phyloP scores from a whole-genome alignment of 2,888 invertebrate genomes.

The Rhogogaster chlorosoma region DNA sequence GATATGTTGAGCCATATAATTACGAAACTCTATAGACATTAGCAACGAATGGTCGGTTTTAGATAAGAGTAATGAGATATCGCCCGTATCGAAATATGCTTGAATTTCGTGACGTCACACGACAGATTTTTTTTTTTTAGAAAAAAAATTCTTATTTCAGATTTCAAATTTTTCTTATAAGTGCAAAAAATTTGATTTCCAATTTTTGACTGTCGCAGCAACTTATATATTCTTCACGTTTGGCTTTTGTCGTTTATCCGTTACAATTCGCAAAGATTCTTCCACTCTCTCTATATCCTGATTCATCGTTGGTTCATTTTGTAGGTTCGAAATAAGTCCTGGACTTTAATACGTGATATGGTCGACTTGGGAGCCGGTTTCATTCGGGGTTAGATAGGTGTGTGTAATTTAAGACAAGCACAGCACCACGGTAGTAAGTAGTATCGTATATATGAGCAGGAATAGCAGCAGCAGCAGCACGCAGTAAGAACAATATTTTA shows the following conservation, averaged over 20 bases:
- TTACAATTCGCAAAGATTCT: background rate
- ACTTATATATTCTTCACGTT: background rate
- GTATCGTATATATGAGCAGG: background rate
- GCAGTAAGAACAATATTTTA: conserved; percentile 25
- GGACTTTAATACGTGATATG: conserved; percentile 68
- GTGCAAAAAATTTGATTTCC: too few species aligned
- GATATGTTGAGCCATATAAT: conserved; percentile 20
- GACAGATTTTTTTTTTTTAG: too few species aligned
- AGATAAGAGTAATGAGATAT: background rate
- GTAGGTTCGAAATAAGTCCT: conserved; percentile 58
- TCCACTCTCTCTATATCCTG: background rate
- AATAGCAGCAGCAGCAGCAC: background rate
- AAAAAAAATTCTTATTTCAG: too few species aligned
- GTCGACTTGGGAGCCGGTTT: conserved; percentile 1
- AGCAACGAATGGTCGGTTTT: background rate
- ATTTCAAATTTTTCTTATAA: too few species aligned
- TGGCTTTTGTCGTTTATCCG: background rate
- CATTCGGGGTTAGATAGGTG: background rate
- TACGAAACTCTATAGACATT: conserved; percentile 16
- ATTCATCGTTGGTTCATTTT: background rate
- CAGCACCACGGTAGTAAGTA: background rate
- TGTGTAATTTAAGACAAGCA: conserved; percentile 38
- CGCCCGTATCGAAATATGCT: too few species aligned
- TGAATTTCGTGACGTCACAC: too few species aligned
- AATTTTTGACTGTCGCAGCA: too few species aligned